Base-by-base conservation (phyloP, 2,797 vertebrate species). In the Cyprinella venusta region DNA sequence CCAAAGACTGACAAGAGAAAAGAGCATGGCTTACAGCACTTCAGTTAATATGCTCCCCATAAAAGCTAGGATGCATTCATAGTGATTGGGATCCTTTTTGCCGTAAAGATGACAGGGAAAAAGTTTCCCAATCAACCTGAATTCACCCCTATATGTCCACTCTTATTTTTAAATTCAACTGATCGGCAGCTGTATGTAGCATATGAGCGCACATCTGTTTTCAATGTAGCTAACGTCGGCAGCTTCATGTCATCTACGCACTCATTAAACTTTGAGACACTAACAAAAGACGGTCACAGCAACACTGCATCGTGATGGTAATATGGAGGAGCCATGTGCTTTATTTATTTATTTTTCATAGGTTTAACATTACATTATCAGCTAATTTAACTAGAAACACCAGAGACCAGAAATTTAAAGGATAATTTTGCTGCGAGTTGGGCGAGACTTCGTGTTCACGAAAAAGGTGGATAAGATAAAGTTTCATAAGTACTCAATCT, bases 401-500 rank as follows among this genome's bases (percentile, higher is more conserved):
- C 12, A 5, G n/a, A 59, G 56, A 59, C n/a, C 1, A 1, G 56
- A 59, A 26, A 61, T 15, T 12, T 61, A 26, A 61, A 26, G 12
- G 5, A 61, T 26, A 26, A 61, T 61, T 26, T 5, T 2, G 2
- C 59, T 26, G 3, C 0, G 12, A 15, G 24, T 61, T 3, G 12
- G 24, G n/a, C 24, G 5, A 61, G 59, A 26, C 59, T 6, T 26
- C 2, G 0, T 24, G 19, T 21, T 54, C 19, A 8, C 1, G 52
- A 30, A 63, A 19, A 36, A 21, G 8, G 24, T 26, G 26, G 56
- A 76, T 80, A 65, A 75, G n/a, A 76, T 4, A 42, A 30, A 3
- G 45, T 56, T 81, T 82, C 64, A 38, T 61, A 85, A 13, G 70
- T 1, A 5, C 15, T 48, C 45, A 48, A 48, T 48, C 13, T 13